Base-by-base conservation (phyloP, 2,888 invertebrate species). In the Pyrocoelia pectoralis region DNA sequence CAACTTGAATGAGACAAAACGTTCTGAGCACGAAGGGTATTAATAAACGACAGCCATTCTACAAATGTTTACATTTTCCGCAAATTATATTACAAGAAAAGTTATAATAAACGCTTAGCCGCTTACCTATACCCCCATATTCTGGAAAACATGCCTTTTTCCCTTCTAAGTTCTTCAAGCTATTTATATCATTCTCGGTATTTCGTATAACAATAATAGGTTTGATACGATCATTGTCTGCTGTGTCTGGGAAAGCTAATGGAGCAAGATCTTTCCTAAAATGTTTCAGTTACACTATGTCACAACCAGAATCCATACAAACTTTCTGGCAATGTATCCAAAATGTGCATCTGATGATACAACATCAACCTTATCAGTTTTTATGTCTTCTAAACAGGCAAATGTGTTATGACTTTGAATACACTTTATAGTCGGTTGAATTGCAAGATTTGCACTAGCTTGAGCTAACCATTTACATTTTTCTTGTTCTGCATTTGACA, bases 121-220 rank as follows among this genome's bases (percentile, higher is more conserved):
- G n/a, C 72, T 80, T 68, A 88, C 88, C 85, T 56, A 89, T 85
- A 29, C 89, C 89, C 0, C 88, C 87, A 69, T 84, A 90, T 72
- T 88, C 87, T 0, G 89, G 88, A 80, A 90, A 87, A 76, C 90
- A 90, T 0, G 87, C 88, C 17, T 80, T 83, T 67, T 82, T 84
- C 1, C 80, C 83, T 38, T 84, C 81, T 1, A 90, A 73, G 74
- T 87, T 85, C 65, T 83, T 82, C 67, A 89, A 86, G 18, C 82
- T 80, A 15, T 78, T 73, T n/a, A 71, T 66, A n/a, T 74, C 65
- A 67, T 83, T 14, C 19, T 48, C 41, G 8, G 14, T 48, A 12
- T 8, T 33, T 19, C 56, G 59, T 19, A 63, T 85, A 0, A 89
- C 79, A 12, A 88, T 82, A 0, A 88, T 85, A 0, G 87, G 80